These are phyloP conservation scores for Menura novaehollandiae DNA, from an alignment of 2,113 vertebrate species.

Conservation along the genomic window DNA sequence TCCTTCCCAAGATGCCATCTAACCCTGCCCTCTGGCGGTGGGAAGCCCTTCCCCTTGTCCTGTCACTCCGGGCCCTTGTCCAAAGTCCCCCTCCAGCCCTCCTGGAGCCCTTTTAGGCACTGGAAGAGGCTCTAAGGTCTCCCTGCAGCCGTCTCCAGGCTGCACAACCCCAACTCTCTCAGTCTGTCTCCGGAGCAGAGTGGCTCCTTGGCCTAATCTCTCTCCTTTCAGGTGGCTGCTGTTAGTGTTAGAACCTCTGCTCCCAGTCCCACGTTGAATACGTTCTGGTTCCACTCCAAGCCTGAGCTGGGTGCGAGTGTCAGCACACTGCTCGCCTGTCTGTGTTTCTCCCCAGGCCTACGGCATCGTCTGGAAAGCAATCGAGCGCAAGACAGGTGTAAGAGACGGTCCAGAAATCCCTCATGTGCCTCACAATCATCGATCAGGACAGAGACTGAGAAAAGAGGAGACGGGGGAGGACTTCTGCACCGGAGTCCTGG, in stretches of 20 bases:
- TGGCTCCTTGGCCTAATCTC: background rate
- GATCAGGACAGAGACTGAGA: no score
- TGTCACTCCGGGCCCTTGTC: background rate
- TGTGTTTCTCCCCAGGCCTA: slow-evolving; percentile 77
- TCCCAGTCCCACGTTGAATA: background rate
- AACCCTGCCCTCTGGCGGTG: background rate
- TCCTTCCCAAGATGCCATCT: background rate
- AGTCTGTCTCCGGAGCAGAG: background rate
- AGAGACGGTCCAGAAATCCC: no score
- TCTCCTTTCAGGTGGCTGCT: background rate
- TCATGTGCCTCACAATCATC: no score
- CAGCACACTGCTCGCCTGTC: background rate
- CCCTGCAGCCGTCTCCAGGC: background rate
- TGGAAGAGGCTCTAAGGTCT: background rate
- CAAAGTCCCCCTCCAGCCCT: background rate
- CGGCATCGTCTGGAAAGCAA: slow-evolving; percentile 91
- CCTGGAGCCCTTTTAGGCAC: background rate
- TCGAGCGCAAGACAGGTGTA: slow-evolving; percentile 82
- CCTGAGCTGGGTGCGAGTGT: background rate
- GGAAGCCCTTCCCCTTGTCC: background rate
- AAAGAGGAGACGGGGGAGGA: no score
- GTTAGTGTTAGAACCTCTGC: background rate
- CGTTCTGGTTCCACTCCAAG: fast-evolving
- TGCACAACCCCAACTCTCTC: background rate
- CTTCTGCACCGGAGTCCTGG: no score